These are phyloP conservation scores for Callyntrura guangdongensis DNA, from an alignment of 2,888 invertebrate species.

Conservation along the genomic window DNA sequence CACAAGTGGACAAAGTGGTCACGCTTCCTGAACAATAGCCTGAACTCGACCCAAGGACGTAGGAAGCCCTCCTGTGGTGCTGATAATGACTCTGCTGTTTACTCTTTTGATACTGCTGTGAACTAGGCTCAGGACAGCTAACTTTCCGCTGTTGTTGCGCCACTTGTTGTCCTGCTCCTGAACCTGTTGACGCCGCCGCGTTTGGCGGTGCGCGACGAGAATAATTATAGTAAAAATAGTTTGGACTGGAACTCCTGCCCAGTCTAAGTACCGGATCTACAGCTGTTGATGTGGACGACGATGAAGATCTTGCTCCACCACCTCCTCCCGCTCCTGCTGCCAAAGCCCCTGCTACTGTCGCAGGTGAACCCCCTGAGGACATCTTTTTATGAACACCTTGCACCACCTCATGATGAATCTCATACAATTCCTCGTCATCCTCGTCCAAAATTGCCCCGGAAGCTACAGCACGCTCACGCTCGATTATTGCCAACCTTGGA, in stretches of 20 bases:
- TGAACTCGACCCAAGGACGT: conserved; percentile 72
- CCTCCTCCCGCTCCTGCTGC: conserved; percentile 21
- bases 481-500: conserved; percentile 82
- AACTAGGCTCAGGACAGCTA: conserved; percentile 67
- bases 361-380: background rate
- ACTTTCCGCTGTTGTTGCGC: conserved; percentile 40
- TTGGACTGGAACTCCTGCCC: conserved; percentile 68
- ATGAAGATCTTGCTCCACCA: conserved; percentile 46
- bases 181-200: background rate
- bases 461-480: conserved; percentile 77
- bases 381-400: conserved; percentile 48
- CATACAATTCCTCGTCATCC: conserved; percentile 67
- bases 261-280: conserved; percentile 64
- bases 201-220: conserved; percentile 67
- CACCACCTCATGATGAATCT: conserved; percentile 58
- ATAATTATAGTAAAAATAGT: conserved; percentile 75
- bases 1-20: conserved; percentile 68
- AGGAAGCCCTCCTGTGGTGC: conserved; percentile 71
- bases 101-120: background rate
- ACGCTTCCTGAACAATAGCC: conserved; percentile 74
- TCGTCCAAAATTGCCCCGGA: conserved; percentile 46
- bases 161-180: too few species aligned
- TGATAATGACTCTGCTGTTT: conserved; percentile 34
- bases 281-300: conserved; percentile 1
- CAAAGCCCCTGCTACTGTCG: conserved; percentile 15